A percentile compares a stretch with the other conserved stretches of the same genome.
Conservation (phyloP, 2,888 invertebrate genomes). For the Drosophila nr. medialis region DNA sequence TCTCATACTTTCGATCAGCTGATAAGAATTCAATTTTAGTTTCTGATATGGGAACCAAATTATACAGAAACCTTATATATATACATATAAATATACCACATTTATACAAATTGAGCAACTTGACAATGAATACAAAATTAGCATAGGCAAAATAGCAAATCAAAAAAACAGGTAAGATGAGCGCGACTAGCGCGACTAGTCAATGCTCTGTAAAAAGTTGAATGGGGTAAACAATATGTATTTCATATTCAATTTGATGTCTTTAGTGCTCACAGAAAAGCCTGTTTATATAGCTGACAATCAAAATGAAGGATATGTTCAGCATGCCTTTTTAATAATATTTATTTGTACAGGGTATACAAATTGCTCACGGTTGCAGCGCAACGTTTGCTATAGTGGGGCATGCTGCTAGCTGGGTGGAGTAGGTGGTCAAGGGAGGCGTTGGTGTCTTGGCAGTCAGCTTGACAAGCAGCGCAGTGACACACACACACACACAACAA, state of each 20-base stretch:
- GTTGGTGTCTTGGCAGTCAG: conserved; percentile 47
- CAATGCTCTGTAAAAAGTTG: conserved; percentile 12
- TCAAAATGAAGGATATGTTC: neutral
- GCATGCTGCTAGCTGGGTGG: conserved; percentile 9
- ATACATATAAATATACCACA: neutral
- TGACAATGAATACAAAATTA: conserved; percentile 56
- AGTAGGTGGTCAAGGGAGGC: conserved; percentile 31
- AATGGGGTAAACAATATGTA: neutral
- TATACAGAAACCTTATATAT: neutral
- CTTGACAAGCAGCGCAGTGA: conserved; percentile 29
- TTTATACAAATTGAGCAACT: conserved; percentile 42
- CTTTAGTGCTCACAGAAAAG: too few species aligned
- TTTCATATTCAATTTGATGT: neutral
- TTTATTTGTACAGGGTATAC: conserved; percentile 33
- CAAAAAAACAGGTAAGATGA: neutral
- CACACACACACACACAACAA: conserved; percentile 5
- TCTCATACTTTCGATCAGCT: neutral
- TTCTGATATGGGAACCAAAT: conserved; percentile 15
- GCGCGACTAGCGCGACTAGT: neutral
- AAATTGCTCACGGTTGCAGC: conserved; percentile 42
- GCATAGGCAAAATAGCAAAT: conserved; percentile 35
- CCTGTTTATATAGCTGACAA: neutral
- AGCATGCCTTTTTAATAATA: neutral
- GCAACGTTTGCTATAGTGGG: conserved; percentile 37
- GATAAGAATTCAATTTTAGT: conserved; percentile 4